A percentile compares a stretch with the other conserved stretches of the same genome.
phyloP scores from a whole-genome alignment of 2,113 vertebrate species.

The Sinosuthora webbiana region DNA sequence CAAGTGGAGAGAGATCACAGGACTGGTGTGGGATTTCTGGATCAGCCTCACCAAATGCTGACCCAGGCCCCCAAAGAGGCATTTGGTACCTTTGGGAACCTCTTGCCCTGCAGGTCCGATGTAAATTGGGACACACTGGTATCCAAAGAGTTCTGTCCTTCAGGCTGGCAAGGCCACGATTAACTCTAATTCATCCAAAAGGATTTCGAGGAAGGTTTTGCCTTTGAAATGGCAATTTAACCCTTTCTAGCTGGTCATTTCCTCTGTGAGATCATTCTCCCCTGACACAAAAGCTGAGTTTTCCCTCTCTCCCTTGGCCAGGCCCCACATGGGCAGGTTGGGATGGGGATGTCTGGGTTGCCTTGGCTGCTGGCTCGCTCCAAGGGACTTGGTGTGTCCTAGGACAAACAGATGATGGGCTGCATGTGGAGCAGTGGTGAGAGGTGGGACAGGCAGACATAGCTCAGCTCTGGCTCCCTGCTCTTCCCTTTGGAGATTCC shows the following conservation, averaged over 20 bases:
- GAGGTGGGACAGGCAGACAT: not conserved
- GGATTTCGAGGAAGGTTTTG: not conserved
- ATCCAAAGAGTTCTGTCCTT: not conserved
- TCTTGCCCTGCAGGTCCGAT: accelerated
- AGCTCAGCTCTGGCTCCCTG: not conserved
- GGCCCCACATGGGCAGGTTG: not conserved
- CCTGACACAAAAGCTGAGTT: not conserved
- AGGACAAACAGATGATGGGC: not conserved
- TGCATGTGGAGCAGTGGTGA: not conserved
- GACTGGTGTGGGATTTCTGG: not conserved
- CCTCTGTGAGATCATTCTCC: not conserved
- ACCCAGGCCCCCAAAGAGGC: not conserved
- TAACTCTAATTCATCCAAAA: not conserved
- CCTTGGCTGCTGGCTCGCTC: not conserved
- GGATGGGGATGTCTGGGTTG: not conserved
- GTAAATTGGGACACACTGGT: accelerated
- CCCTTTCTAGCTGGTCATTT: not conserved
- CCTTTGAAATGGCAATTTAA: not conserved
- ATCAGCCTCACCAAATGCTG: not conserved
- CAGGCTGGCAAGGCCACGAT: accelerated
- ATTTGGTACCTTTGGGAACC: not conserved
- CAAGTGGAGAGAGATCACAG: accelerated
- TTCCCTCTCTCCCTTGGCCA: not conserved
- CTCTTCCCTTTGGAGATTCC: not conserved
- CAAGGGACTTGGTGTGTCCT: no score